Evolutionary conservation across 2,113 vertebrate species (phyloP).

Genomic region (Cyrtonyx montezumae): DNA sequence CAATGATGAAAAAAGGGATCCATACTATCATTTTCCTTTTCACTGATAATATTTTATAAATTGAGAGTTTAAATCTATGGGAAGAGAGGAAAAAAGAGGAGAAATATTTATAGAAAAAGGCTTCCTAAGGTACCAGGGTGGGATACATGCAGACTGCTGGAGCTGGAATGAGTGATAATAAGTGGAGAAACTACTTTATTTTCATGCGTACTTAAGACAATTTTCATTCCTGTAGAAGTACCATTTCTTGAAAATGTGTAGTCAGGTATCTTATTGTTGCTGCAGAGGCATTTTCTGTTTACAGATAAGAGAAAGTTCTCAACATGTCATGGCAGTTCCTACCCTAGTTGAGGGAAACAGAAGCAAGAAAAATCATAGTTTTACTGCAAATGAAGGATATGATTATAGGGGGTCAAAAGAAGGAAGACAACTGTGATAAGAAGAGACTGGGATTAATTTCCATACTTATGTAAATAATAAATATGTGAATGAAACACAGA

Average conservation of each 20-base stretch:
- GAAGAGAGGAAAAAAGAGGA: not conserved
- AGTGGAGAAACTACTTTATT: not conserved
- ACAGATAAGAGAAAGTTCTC: not conserved
- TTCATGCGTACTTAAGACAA: not conserved
- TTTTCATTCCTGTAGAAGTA: not conserved
- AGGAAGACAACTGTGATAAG: not conserved
- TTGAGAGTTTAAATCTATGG: not conserved
- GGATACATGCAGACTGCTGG: not conserved
- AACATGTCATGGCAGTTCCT: not conserved
- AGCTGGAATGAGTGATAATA: not conserved
- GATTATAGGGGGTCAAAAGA: not conserved
- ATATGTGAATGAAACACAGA: not conserved
- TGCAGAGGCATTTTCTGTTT: not conserved
- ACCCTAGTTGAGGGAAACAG: not conserved
- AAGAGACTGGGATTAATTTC: not conserved
- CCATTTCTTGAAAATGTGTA: not conserved
- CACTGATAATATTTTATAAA: not conserved
- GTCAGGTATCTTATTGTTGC: not conserved
- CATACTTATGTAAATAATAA: not conserved
- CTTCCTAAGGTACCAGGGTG: not conserved
- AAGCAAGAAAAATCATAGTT: not conserved
- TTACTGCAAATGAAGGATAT: not conserved
- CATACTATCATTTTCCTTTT: not conserved
- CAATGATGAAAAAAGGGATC: not conserved
- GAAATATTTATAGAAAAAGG: not conserved